Evolutionary conservation across 35 echinoderm and acorn worm species (phyloP), one percentile per base, ranked within the genome.

Genomic region (Stichopus chloronotus): DNA sequence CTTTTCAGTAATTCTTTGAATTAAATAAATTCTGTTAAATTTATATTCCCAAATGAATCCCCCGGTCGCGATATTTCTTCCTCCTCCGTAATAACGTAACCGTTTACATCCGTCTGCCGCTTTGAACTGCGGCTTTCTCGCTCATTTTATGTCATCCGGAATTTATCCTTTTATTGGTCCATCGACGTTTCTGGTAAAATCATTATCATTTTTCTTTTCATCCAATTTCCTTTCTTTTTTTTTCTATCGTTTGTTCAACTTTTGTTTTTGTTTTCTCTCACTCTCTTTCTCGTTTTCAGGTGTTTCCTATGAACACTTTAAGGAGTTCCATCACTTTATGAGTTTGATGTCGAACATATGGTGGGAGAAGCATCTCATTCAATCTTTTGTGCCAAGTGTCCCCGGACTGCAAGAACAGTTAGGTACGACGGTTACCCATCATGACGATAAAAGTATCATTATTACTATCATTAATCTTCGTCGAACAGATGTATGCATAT

Each of bases 271-370:
- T 94, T 6, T 20, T 91, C 20, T 81, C 8, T 60, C 55, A 25
- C 24, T 88, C 82, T 93, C 17, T 83, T 25, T 53, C 78, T 5
- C 57, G 24, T 94, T 76, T 63, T 56, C 93, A 99, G 97, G 97
- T 68, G 95, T 99, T n/a, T 83, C 97, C 12, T 99, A 99, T 55
- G 94, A 99, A 25, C 88, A 95, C 59, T 99, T 91, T 21, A 77
- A 54, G 14, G 94, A 94, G 19, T 99, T 99, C 63, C 97, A 99
- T 52, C 92, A 93, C 16, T 99, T 99, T 68, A 99, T 99, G 97
- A 96, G 94, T 80, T 57, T 77, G 53, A 94, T 86, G 74, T 99
- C 97, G 8, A 89, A 90, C 52, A 85, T 95, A 7, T 96, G 93
- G 93, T 96, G 95, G 95, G 92, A 93, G 52, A 92, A 90, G 55